phyloP scores from a whole-genome alignment of 2,888 invertebrate genomes.

The Tetrapedia diversipes region DNA sequence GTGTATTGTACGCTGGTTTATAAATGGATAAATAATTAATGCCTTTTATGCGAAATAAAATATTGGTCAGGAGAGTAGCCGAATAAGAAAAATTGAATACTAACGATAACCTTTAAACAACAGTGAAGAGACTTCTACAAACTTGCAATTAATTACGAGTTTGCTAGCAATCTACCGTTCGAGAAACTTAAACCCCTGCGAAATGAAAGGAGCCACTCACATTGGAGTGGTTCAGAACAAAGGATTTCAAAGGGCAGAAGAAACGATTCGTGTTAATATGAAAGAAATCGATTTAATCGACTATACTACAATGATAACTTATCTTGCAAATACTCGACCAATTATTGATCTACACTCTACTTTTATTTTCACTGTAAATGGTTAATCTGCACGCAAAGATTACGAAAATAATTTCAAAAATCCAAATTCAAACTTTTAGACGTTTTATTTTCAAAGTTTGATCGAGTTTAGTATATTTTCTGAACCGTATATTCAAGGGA shows the following conservation, averaged over 20 bases:
- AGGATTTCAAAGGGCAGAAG: slow-evolving; percentile 10
- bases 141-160: slow-evolving; percentile 40
- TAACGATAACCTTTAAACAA: background rate
- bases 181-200: slow-evolving; percentile 19
- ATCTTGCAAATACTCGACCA: slow-evolving; percentile 23
- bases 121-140: slow-evolving; percentile 2
- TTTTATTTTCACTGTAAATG: background rate
- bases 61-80: slow-evolving; percentile 28
- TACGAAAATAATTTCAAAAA: background rate
- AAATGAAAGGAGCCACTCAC: slow-evolving; percentile 34
- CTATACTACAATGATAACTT: slow-evolving; percentile 26
- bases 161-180: slow-evolving; percentile 20
- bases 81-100: background rate
- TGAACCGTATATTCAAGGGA: background rate
- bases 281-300: slow-evolving; percentile 57
- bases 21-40: slow-evolving; percentile 4
- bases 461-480: background rate
- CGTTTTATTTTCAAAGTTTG: no score
- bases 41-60: slow-evolving; percentile 8
- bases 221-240: slow-evolving; percentile 31
- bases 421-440: background rate
- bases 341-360: slow-evolving; percentile 35
- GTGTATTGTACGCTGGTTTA: background rate
- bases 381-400: background rate
- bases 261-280: slow-evolving; percentile 16